These are phyloP conservation scores for Hecatera dysodea DNA, from an alignment of 2,888 invertebrate species.

Conservation along the genomic window DNA sequence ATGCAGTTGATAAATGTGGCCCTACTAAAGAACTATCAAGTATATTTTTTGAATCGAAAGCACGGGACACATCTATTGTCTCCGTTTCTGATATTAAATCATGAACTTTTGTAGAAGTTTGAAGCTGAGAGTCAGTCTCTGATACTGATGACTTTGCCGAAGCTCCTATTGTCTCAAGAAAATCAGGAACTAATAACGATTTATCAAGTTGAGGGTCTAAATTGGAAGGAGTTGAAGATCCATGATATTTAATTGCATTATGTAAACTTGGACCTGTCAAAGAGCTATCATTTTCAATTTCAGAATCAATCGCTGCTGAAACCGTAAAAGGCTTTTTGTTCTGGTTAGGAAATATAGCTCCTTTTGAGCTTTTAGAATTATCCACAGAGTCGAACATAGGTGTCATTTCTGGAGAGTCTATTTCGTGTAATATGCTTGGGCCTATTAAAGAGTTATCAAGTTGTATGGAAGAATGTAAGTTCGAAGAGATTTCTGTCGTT, in stretches of 20 bases:
- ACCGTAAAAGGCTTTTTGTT: background rate
- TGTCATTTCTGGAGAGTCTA: background rate
- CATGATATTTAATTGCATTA: background rate
- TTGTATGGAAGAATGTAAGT: background rate
- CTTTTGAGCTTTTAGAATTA: background rate
- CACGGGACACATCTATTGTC: background rate
- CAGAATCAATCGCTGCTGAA: background rate
- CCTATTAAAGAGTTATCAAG: conserved; percentile 31
- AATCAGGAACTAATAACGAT: conserved; percentile 1
- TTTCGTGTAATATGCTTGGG: background rate
- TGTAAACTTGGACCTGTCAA: background rate
- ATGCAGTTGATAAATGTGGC: background rate
- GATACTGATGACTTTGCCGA: background rate
- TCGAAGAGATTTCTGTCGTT: background rate
- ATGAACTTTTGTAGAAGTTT: conserved; percentile 1
- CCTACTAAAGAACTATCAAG: conserved; percentile 19
- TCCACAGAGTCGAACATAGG: background rate
- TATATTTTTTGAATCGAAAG: background rate
- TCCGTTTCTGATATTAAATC: background rate
- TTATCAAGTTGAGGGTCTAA: background rate
- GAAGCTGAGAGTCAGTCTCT: background rate
- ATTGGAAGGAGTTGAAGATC: background rate
- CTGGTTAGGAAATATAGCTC: background rate
- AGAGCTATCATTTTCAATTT: background rate
- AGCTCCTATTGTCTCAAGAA: background rate